Percentiles rank a stretch among this genome's conserved stretches.
Conservation (phyloP, 2,797 vertebrate genomes). For the Yasuhikotakia modesta region DNA sequence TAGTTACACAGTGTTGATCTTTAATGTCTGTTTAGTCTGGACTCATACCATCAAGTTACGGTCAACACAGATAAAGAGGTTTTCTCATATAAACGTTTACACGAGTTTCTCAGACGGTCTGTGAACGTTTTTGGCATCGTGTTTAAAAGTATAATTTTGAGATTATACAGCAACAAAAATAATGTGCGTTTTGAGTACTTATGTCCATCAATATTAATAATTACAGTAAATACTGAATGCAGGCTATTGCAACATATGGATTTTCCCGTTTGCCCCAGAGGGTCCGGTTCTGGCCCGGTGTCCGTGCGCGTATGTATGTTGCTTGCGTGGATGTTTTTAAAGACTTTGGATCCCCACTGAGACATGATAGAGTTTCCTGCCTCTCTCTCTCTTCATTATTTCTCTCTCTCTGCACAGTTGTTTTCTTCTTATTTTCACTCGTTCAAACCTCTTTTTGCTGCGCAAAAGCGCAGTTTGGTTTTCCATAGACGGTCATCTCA, state of each 20-base stretch:
- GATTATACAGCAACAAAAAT: too few species aligned
- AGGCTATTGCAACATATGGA: not conserved
- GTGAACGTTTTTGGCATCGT: too few species aligned
- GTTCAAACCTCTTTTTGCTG: not conserved
- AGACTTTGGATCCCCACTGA: conserved; percentile 60
- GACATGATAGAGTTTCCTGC: conserved; percentile 63
- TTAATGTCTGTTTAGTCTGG: conserved; percentile 4
- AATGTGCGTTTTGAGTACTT: too few species aligned
- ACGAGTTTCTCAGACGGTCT: too few species aligned
- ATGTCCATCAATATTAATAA: too few species aligned
- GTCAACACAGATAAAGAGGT: not conserved
- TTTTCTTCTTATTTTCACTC: conserved; percentile 29
- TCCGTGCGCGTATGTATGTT: conserved; percentile 32
- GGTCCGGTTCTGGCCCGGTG: conserved; percentile 19
- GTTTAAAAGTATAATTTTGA: too few species aligned
- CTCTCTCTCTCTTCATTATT: conserved; percentile 43
- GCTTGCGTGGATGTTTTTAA: conserved; percentile 51
- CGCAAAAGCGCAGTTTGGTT: conserved; percentile 3
- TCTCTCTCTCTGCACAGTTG: conserved; percentile 14
- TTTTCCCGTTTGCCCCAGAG: conserved; percentile 24
- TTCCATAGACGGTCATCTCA: not conserved
- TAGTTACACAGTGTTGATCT: not conserved
- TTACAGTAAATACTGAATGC: too few species aligned
- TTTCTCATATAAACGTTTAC: not conserved
- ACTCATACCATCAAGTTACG: not conserved